These are phyloP conservation scores for Acrocyrtus sp. DNA, from an alignment of 2,888 invertebrate genomes.

Conservation along the genomic window DNA sequence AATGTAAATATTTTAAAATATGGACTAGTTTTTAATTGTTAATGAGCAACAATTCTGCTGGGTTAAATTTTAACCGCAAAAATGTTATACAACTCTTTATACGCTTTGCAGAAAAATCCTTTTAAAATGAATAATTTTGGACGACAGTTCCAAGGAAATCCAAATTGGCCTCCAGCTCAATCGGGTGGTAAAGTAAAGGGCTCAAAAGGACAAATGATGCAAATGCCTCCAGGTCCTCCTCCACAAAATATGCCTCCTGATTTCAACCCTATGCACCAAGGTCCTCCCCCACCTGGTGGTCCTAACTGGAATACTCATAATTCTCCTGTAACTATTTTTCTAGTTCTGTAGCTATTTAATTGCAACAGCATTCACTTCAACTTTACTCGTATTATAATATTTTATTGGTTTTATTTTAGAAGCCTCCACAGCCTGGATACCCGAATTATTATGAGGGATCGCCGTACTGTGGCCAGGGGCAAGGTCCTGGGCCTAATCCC, in stretches of 20 bases:
- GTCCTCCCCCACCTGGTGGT: conserved; percentile 52
- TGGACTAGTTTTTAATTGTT: too few relatives aligned
- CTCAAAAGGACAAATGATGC: conserved; percentile 55
- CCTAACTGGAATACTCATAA: conserved; percentile 61
- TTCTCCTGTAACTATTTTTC: conserved; percentile 54
- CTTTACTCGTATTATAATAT: too few relatives aligned
- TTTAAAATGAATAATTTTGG: conserved; percentile 85
- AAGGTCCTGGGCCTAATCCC: conserved; percentile 40
- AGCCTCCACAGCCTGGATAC: conserved; percentile 61
- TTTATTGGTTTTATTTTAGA: conserved; percentile 37
- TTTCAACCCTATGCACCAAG: conserved; percentile 61
- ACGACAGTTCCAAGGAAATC: conserved; percentile 63
- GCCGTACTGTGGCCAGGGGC: conserved; percentile 51
- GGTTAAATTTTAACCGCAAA: too few relatives aligned
- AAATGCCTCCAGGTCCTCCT: conserved; percentile 47
- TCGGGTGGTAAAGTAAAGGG: conserved; percentile 62
- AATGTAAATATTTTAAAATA: too few relatives aligned
- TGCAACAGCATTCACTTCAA: too few relatives aligned
- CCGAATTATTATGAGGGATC: conserved; percentile 62
- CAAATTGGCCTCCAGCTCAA: conserved; percentile 57
- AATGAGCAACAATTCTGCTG: too few relatives aligned
- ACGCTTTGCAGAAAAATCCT: conserved; percentile 83
- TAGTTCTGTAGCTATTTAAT: conserved; percentile 11
- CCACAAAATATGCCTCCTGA: conserved; percentile 62
- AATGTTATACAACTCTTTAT: too few relatives aligned